Evolutionary conservation across 2,888 invertebrate genomes (phyloP).

Genomic region (Palloptera scutellata): DNA sequence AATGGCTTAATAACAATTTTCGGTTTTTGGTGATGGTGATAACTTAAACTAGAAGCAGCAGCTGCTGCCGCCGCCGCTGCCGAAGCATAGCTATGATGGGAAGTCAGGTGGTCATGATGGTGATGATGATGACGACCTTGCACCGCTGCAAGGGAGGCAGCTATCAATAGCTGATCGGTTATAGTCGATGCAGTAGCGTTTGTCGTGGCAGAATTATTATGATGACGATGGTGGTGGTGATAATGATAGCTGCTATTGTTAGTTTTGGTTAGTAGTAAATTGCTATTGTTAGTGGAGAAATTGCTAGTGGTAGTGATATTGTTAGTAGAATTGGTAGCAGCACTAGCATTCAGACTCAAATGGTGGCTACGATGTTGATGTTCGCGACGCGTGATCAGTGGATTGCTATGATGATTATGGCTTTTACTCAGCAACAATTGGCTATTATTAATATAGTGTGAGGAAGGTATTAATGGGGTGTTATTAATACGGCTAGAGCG

Average conservation of each 20-base stretch:
- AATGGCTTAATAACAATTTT: conserved; percentile 65
- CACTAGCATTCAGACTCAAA: conserved; percentile 39
- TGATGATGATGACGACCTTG: conserved; percentile 34
- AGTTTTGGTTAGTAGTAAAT: conserved; percentile 34
- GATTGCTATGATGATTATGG: conserved; percentile 44
- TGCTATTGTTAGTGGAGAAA: conserved; percentile 28
- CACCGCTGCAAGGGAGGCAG: conserved; percentile 46
- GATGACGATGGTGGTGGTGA: conserved; percentile 41
- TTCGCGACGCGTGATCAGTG: conserved; percentile 48
- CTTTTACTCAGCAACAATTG: conserved; percentile 49
- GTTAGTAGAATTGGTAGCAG: conserved; percentile 27
- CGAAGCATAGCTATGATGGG: conserved; percentile 40
- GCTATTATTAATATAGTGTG: conserved; percentile 49
- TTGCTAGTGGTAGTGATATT: conserved; percentile 24
- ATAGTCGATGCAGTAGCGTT: conserved; percentile 33
- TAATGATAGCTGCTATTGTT: conserved; percentile 38
- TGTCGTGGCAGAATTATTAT: conserved; percentile 34
- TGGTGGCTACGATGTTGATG: conserved; percentile 45
- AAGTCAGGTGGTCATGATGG: conserved; percentile 40
- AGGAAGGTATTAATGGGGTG: conserved; percentile 52
- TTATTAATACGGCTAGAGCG: conserved; percentile 55
- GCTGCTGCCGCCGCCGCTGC: conserved; percentile 43
- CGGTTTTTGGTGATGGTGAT: conserved; percentile 57
- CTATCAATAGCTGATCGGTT: conserved; percentile 46
- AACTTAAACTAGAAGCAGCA: conserved; percentile 55